Evolutionary conservation across 30 jellyfish, hydroid and myxozoan species (phyloP).

Genomic region (Morbakka virulenta): DNA sequence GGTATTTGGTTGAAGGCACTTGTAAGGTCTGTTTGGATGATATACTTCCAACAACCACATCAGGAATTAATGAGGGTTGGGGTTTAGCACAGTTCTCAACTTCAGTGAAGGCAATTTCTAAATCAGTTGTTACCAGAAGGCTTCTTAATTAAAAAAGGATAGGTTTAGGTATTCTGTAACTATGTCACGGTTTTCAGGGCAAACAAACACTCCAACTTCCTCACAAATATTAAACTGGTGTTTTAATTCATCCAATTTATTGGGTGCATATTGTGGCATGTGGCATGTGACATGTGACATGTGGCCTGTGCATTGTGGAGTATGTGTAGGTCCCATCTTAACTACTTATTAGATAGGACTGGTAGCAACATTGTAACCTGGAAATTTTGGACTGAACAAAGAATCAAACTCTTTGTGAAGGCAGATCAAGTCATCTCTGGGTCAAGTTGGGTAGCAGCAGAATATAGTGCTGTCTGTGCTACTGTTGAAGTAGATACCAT

Average conservation of each 20-base stretch:
- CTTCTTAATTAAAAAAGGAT: constrained; percentile 53
- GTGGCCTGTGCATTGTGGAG: too few species aligned
- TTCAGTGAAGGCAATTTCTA: constrained; percentile 59
- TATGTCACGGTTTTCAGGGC: constrained; percentile 44
- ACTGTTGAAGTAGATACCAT: too few species aligned
- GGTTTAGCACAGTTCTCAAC: constrained; percentile 56
- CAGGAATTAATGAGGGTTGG: constrained; percentile 66
- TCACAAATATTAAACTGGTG: constrained; percentile 45
- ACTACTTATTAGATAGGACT: too few species aligned
- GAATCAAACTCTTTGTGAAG: too few species aligned
- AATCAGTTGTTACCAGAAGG: constrained; percentile 57
- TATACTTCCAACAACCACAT: constrained; percentile 53
- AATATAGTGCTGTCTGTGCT: too few species aligned
- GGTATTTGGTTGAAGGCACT: constrained; percentile 64
- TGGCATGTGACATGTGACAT: too few species aligned
- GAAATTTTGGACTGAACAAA: too few species aligned
- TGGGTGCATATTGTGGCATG: too few species aligned
- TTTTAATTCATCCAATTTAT: constrained; percentile 28
- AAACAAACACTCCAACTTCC: constrained; percentile 35
- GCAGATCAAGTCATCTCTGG: too few species aligned
- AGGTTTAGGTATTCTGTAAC: constrained; percentile 61
- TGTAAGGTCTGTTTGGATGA: constrained; percentile 47
- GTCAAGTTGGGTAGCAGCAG: too few species aligned
- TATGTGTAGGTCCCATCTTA: too few species aligned
- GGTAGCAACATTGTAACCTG: too few species aligned